Evolutionary conservation across 2,888 invertebrate genomes (phyloP).

Genomic region (Polyommatus iphigenia): DNA sequence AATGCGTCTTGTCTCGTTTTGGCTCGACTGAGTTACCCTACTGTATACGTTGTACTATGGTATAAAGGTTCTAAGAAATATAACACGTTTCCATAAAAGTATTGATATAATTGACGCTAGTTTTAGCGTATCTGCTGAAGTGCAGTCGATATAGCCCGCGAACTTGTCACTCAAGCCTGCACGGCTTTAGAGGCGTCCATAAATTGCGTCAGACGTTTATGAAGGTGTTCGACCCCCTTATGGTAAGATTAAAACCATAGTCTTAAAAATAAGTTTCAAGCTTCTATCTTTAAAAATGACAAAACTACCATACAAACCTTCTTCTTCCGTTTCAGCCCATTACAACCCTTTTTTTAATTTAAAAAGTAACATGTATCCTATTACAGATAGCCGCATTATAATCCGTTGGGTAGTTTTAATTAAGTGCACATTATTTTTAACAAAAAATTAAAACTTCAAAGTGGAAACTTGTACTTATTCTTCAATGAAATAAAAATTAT

Average conservation of each 20-base stretch:
- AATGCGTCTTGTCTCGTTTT: no score
- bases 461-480: no score
- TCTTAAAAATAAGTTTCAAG: background rate
- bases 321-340: no score
- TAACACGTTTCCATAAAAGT: slow-evolving; percentile 62
- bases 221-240: no score
- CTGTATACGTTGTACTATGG: background rate
- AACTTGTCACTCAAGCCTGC: slow-evolving; percentile 70
- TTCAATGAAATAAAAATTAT: no score
- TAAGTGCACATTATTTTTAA: no score
- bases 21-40: background rate
- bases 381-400: no score
- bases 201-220: background rate
- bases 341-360: background rate
- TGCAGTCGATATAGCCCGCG: slow-evolving; percentile 75
- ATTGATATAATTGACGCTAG: slow-evolving; percentile 73
- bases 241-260: background rate
- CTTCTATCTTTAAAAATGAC: background rate
- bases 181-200: slow-evolving; percentile 41
- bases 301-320: background rate
- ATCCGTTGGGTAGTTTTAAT: no score
- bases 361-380: no score
- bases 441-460: no score
- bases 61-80: slow-evolving; percentile 29
- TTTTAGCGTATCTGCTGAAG: slow-evolving; percentile 68